A percentile compares a stretch with the other conserved stretches of the same genome.
These are phyloP conservation scores for Cassiopea xamachana DNA, from an alignment of 30 jellyfish, hydroid and myxozoan genomes.

Conservation along the genomic window DNA sequence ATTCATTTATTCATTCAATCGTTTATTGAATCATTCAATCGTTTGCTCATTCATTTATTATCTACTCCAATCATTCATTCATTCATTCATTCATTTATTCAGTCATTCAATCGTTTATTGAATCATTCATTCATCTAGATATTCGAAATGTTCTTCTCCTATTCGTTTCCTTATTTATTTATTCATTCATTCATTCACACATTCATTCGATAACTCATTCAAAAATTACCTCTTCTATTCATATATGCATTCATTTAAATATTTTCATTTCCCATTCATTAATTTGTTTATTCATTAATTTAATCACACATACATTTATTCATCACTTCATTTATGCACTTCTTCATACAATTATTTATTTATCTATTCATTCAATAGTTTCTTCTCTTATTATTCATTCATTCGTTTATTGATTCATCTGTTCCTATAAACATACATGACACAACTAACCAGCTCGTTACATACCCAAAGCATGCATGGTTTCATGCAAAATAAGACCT, in stretches of 20 bases:
- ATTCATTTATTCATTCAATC: background rate
- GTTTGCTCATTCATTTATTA: background rate
- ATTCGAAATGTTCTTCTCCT: no score
- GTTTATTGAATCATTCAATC: background rate
- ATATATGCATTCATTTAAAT: background rate
- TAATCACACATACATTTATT: background rate
- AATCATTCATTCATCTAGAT: background rate
- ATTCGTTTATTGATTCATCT: background rate
- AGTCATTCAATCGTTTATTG: background rate
- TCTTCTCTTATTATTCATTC: background rate
- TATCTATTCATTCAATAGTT: background rate
- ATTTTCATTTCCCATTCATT: background rate
- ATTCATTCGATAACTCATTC: no score
- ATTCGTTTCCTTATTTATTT: no score
- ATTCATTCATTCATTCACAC: no score
- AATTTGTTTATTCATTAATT: background rate
- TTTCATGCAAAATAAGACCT: constrained; percentile 73
- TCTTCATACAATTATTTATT: background rate
- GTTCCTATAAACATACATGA: background rate
- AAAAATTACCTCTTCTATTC: background rate
- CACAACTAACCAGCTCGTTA: background rate
- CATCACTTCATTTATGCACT: background rate
- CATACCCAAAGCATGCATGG: constrained; percentile 83
- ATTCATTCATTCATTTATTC: background rate
- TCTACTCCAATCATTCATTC: background rate